Evolutionary conservation across 2,888 invertebrate genomes (phyloP), one percentile per base, ranked within the genome.

Genomic region (Apomyelois bistriatella): DNA sequence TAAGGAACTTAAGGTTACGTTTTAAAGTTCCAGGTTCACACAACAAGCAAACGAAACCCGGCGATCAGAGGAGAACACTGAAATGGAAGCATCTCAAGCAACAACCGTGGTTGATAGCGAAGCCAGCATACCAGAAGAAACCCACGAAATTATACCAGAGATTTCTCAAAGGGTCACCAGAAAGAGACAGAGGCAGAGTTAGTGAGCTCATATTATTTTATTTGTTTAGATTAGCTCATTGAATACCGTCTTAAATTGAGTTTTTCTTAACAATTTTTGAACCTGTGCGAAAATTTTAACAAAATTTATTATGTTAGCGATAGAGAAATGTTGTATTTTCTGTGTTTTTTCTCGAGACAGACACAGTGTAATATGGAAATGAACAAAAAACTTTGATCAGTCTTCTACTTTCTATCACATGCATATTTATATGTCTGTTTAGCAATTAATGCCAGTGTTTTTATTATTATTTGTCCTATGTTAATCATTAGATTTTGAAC

Each of bases 141-240:
- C 72, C 0, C 74, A 79, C 47, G 72, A 79, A 0, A 62, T 71
- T 1, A 76, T 75, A 35, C 76, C 77, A 0, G 84, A 83, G 57
- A 70, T 77, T n/a, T 79, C 82, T 0, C 82, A 81, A 55, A 61
- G 79, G 42, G 58, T 72, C 9, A 68, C 70, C 0, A 75, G 76
- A 42, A 85, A 86, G 57, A 70, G 86, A 57, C 85, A 56, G 52
- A 53, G 55, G 65, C 54, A 62, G 57, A 58, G 36, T 42, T 16
- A 48, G 35, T 53, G 62, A 63, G 61, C 62, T 36, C 28, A 30
- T 51, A 30, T 51, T 40, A 43, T 15, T 55, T 37, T 37, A 10
- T 36, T 48, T 48, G 15, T 30, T 8, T 36, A 48, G 36, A 13
- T 12, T 28, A 13, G 12, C n/a, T 3, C 7, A 32, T 10, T 32